A percentile compares a stretch with the other conserved stretches of the same genome.
These are phyloP conservation scores for Mylabris sibirica DNA, from an alignment of 2,888 invertebrate genomes.

Conservation along the genomic window DNA sequence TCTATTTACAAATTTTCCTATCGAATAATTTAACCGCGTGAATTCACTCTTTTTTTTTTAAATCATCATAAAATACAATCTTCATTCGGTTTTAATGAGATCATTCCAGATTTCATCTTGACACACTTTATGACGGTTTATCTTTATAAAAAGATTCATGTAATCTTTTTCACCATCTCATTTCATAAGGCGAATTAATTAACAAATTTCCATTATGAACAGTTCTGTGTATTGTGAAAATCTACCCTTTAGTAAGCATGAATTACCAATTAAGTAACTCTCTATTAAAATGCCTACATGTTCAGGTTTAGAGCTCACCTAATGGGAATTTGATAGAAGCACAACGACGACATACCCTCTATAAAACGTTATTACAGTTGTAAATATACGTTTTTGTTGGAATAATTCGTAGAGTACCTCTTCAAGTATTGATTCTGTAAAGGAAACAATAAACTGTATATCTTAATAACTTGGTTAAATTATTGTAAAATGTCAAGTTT, in stretches of 20 bases:
- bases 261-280: conserved; percentile 12
- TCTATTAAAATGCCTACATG: conserved; percentile 11
- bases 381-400: not conserved
- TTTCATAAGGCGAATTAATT: conserved; percentile 1
- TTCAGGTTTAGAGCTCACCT: not conserved
- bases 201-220: not conserved
- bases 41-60: too few species aligned
- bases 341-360: not conserved
- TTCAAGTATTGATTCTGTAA: not conserved
- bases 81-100: not conserved
- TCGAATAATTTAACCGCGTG: not conserved
- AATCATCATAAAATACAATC: not conserved
- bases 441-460: too few species aligned
- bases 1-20: too few species aligned
- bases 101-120: not conserved
- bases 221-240: not conserved
- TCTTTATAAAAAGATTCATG: not conserved
- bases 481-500: conserved; percentile 12
- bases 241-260: not conserved
- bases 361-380: not conserved
- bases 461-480: not conserved
- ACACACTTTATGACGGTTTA: not conserved
- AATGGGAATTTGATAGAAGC: not conserved
- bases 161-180: not conserved
- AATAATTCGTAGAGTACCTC: not conserved